A percentile compares a stretch with the other conserved stretches of the same genome.
phyloP scores from a whole-genome alignment of 2,113 vertebrate species.

The Istiophorus platypterus region DNA sequence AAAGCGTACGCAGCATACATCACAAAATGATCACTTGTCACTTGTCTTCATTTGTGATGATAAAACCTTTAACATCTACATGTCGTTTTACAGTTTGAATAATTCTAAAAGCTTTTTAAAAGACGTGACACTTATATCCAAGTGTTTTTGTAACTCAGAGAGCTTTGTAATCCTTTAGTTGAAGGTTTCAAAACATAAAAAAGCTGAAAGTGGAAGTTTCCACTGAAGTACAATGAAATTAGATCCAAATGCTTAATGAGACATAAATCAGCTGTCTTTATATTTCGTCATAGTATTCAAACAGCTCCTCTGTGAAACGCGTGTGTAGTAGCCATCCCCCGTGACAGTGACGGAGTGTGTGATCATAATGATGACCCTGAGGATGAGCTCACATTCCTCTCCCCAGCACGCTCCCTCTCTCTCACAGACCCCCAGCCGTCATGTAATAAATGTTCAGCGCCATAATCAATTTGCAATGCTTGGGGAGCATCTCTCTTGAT shows the following conservation, averaged over 20 bases:
- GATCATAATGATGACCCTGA: slow-evolving; percentile 66
- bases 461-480: slow-evolving; percentile 88
- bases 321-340: slow-evolving; percentile 3
- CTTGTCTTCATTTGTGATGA: too few relatives aligned
- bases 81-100: neutral
- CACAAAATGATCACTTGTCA: too few relatives aligned
- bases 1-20: neutral
- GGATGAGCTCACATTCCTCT: slow-evolving; percentile 66
- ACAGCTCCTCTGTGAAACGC: slow-evolving; percentile 29
- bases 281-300: slow-evolving; percentile 43
- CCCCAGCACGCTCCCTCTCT: slow-evolving; percentile 64
- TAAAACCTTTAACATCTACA: neutral
- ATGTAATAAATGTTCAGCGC: slow-evolving; percentile 86
- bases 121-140: neutral
- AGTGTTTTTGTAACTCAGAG: neutral
- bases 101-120: neutral
- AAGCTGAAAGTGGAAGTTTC: slow-evolving; percentile 7
- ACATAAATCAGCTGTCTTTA: slow-evolving; percentile 26
- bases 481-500: slow-evolving; percentile 82
- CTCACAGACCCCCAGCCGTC: slow-evolving; percentile 75
- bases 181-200: slow-evolving; percentile 17
- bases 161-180: neutral
- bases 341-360: slow-evolving; percentile 58
- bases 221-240: neutral
- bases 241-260: slow-evolving; percentile 7